phyloP scores from a whole-genome alignment of 2,888 invertebrate genomes.

The Cinara cedri region DNA sequence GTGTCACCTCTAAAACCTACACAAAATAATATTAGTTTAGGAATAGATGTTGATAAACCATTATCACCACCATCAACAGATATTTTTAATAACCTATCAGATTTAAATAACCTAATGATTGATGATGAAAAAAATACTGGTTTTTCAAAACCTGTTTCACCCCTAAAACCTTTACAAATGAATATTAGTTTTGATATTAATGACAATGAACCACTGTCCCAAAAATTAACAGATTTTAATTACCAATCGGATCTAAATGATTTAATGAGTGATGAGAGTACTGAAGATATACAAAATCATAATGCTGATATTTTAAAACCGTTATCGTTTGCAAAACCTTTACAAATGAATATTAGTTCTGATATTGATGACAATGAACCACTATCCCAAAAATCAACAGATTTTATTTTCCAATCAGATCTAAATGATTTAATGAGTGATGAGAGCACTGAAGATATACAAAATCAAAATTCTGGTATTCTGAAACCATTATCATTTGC shows the following conservation, averaged over 20 bases:
- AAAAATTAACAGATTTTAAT: not conserved
- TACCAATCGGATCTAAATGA: conserved; percentile 21
- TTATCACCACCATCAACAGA: not conserved
- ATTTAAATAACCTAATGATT: not conserved
- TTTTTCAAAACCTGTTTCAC: not conserved
- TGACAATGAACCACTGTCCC: not conserved
- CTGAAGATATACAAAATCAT: not conserved
- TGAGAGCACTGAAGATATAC: not conserved
- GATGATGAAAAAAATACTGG: not conserved
- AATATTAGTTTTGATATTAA: conserved; percentile 3
- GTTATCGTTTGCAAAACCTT: not conserved
- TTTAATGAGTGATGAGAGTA: not conserved
- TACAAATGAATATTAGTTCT: conserved; percentile 14
- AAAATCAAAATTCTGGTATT: not conserved
- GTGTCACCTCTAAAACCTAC: conserved; percentile 1
- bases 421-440: not conserved
- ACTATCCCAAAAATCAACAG: not conserved
- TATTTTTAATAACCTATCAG: not conserved
- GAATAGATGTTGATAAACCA: not conserved
- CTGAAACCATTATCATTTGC: not conserved
- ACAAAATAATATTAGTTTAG: conserved; percentile 14
- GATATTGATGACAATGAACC: not conserved
- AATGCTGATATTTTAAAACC: no score
- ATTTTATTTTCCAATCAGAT: not conserved
- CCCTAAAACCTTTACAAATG: conserved; percentile 6